Evolutionary conservation across 2,113 vertebrate genomes (phyloP), one percentile per base, ranked within the genome.

Genomic region (Triplophysa tibetana): DNA sequence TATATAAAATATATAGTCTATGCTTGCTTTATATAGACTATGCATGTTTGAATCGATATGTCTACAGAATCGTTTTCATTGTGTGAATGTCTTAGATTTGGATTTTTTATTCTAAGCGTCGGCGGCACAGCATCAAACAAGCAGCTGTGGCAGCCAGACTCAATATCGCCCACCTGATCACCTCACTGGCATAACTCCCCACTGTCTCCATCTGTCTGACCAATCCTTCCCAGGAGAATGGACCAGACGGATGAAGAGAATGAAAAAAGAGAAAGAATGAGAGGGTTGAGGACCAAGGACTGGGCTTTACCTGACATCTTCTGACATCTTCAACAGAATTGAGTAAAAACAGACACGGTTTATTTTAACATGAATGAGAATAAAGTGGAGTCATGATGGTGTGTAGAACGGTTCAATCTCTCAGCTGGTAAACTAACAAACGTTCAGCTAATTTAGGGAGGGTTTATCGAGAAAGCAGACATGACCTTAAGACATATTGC

Each of bases 61-160:
- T 24, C 45, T 16, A 50, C 14, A 52, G 14, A 50, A 17, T 50
- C 1, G 19, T 70, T 52, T 12, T 17, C 24, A 17, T 21, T n/a
- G 24, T 50, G 63, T 68, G 69, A 52, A 43, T 70, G 43, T 61
- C 21, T 56, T 45, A 12, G 64, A 80, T 80, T 66, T 74, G 48
- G 38, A 81, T 41, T 52, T 73, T 29, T 74, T 54, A 52, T 64
- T 74, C 50, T 52, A 66, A 63, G 41, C 70, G 26, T 68, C 60
- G 73, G 64, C 60, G 73, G 64, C 69, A 65, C 38, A 58, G 67
- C 74, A 80, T 69, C 56, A 81, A 69, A 80, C 81, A 74, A 38
- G 69, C 81, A 68, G 26, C 72, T 75, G 72, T 77, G 81, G 60
- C 81, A 52, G 26, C 64, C 73, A 81, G 84, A 79, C 84, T 52